Evolutionary conservation across 2,888 invertebrate species (phyloP).

Genomic region (Operophtera brumata): DNA sequence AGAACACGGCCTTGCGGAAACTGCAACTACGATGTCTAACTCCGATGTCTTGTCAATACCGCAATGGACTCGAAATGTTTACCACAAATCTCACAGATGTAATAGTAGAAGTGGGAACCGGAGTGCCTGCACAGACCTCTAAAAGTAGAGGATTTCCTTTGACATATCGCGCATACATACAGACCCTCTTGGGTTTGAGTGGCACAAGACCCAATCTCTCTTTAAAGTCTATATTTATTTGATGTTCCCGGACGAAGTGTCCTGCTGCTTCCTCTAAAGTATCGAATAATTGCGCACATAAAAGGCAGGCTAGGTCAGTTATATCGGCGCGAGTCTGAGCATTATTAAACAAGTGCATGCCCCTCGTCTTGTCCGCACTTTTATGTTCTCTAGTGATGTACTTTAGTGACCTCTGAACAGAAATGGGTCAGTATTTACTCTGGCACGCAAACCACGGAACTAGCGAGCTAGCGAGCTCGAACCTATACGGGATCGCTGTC

Average conservation of each 20-base stretch:
- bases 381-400: slow-evolving; percentile 26
- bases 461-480: not conserved
- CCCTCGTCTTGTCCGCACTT: slow-evolving; percentile 19
- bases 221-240: slow-evolving; percentile 10
- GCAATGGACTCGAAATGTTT: not conserved
- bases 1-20: slow-evolving; percentile 1
- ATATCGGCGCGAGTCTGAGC: slow-evolving; percentile 24
- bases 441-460: slow-evolving; percentile 15
- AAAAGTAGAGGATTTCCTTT: slow-evolving; percentile 13
- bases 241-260: slow-evolving; percentile 19
- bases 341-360: slow-evolving; percentile 14
- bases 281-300: slow-evolving; percentile 13
- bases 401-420: slow-evolving; percentile 28
- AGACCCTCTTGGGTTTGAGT: slow-evolving; percentile 2
- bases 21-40: slow-evolving; percentile 4
- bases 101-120: slow-evolving; percentile 21
- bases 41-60: not conserved
- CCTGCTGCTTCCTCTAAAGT: slow-evolving; percentile 16
- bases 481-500: slow-evolving; percentile 12
- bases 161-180: slow-evolving; percentile 11
- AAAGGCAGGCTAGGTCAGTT: slow-evolving; percentile 25
- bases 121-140: slow-evolving; percentile 27
- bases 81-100: slow-evolving; percentile 28
- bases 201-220: slow-evolving; percentile 17
- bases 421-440: slow-evolving; percentile 17